Evolutionary conservation across 2,113 vertebrate species (phyloP).

Genomic region (Pitta sordida): DNA sequence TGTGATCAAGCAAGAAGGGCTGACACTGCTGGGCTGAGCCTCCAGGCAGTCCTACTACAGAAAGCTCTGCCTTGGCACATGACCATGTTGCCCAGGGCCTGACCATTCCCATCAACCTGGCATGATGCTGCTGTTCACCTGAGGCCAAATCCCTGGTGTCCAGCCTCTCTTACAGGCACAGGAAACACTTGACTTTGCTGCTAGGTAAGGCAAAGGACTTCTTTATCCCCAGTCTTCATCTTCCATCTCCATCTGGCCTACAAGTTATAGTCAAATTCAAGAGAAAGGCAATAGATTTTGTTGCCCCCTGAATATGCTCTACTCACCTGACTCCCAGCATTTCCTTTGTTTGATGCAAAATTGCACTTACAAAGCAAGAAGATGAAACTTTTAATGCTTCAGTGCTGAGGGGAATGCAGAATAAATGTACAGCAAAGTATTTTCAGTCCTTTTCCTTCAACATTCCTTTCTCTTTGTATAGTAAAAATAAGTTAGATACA

Average conservation of each 20-base stretch:
- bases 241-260: neutral
- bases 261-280: neutral
- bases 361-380: neutral
- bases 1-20: accelerated
- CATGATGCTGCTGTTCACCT: neutral
- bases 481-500: neutral
- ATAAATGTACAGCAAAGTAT: neutral
- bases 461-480: neutral
- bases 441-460: neutral
- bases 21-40: neutral
- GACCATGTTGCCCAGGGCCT: accelerated
- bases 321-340: neutral
- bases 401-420: neutral
- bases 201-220: neutral
- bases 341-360: constrained; percentile 23
- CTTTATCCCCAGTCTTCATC: neutral
- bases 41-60: neutral
- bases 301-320: neutral
- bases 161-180: neutral
- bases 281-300: neutral
- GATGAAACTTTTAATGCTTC: neutral
- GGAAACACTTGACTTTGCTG: neutral
- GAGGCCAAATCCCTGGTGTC: accelerated
- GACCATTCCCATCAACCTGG: neutral
- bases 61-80: neutral